These are phyloP conservation scores for Cyphomyrus discorhynchus DNA, from an alignment of 2,113 vertebrate genomes.

Conservation along the genomic window DNA sequence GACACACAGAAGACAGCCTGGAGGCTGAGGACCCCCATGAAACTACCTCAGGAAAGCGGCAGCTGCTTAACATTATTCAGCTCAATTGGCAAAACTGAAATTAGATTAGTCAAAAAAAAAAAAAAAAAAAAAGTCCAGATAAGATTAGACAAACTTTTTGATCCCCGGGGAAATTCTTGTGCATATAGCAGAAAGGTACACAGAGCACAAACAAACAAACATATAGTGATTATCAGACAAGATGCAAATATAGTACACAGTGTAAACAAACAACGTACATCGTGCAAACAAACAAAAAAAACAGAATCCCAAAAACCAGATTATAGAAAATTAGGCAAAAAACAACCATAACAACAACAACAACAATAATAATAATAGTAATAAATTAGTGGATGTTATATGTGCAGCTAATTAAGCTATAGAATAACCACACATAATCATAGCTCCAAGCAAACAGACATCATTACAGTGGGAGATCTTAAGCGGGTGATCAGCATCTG, in stretches of 20 bases:
- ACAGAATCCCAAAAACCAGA: neutral
- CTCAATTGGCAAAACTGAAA: neutral
- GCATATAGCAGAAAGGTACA: neutral
- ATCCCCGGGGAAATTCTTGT: neutral
- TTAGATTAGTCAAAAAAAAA: neutral
- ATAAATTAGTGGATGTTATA: neutral
- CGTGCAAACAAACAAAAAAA: neutral
- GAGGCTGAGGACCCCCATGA: neutral
- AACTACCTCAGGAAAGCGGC: neutral
- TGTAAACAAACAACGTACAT: neutral
- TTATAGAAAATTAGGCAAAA: neutral
- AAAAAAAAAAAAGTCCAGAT: neutral
- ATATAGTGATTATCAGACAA: neutral
- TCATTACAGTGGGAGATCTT: neutral
- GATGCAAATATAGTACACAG: neutral
- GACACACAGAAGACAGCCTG: neutral
- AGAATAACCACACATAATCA: neutral
- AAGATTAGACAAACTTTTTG: neutral
- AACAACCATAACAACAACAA: too few species aligned
- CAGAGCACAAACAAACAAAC: neutral
- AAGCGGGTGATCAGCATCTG: neutral
- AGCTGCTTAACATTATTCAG: neutral
- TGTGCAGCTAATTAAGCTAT: neutral
- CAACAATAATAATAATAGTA: neutral
- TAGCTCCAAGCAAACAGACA: neutral